Evolutionary conservation across 2,888 invertebrate genomes (phyloP).

Genomic region (Drosophila nigricruria): DNA sequence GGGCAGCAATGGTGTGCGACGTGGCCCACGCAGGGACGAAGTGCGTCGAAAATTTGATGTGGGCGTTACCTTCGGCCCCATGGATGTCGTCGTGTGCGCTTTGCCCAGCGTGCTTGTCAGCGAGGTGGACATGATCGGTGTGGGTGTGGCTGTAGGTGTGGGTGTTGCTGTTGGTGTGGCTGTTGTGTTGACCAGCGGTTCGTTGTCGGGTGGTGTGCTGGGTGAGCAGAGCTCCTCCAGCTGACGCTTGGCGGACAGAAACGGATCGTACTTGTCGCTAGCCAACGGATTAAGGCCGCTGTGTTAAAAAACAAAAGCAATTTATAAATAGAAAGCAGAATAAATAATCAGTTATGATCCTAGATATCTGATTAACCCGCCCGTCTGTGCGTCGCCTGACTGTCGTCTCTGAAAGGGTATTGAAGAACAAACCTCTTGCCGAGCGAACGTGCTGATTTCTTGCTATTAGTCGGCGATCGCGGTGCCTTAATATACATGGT

Average conservation of each 20-base stretch:
- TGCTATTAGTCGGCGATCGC: slow-evolving; percentile 23
- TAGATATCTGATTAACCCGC: slow-evolving; percentile 19
- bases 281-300: slow-evolving; percentile 71
- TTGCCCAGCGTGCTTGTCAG: slow-evolving; percentile 56
- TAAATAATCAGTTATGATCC: background rate
- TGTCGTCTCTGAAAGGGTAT: slow-evolving; percentile 47
- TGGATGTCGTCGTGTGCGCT: slow-evolving; percentile 36
- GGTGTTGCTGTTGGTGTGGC: slow-evolving; percentile 30
- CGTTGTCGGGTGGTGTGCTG: slow-evolving; percentile 84
- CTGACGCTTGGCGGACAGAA: slow-evolving; percentile 92
- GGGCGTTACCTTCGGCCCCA: slow-evolving; percentile 35
- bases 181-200: slow-evolving; percentile 25
- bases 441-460: slow-evolving; percentile 5
- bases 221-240: slow-evolving; percentile 91
- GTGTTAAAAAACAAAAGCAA: slow-evolving; percentile 2
- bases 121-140: slow-evolving; percentile 73
- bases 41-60: slow-evolving; percentile 84
- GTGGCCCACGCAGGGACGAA: slow-evolving; percentile 83
- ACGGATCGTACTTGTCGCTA: slow-evolving; percentile 89
- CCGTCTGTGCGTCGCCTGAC: slow-evolving; percentile 57
- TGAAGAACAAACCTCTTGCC: slow-evolving; percentile 73
- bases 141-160: slow-evolving; percentile 21
- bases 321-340: background rate
- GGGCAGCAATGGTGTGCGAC: slow-evolving; percentile 80
- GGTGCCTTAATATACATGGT: slow-evolving; percentile 69